A percentile compares a stretch with the other conserved stretches of the same genome.
These are phyloP conservation scores for Apoderus coryli DNA, from an alignment of 2,888 invertebrate genomes.

Conservation along the genomic window DNA sequence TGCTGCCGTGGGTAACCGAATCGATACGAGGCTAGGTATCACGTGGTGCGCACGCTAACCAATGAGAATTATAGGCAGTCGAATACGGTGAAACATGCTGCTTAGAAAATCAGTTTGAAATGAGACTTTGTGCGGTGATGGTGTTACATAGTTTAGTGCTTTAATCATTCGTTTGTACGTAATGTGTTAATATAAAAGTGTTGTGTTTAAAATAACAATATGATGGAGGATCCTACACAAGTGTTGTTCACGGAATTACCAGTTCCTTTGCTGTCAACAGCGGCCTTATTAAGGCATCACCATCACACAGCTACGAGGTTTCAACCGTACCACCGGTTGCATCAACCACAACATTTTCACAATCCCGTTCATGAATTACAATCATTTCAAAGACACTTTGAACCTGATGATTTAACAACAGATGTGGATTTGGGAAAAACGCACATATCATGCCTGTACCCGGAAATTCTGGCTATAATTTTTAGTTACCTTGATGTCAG, in stretches of 20 bases:
- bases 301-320: constrained; percentile 35
- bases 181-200: no score
- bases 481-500: constrained; percentile 78
- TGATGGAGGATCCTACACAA: constrained; percentile 41
- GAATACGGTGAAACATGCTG: constrained; percentile 28
- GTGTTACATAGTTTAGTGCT: constrained; percentile 24
- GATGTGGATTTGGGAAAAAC: constrained; percentile 36
- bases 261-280: constrained; percentile 37
- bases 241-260: constrained; percentile 44
- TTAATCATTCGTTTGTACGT: no score
- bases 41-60: constrained; percentile 39
- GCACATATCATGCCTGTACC: constrained; percentile 79
- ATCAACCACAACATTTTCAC: constrained; percentile 44
- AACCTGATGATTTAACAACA: constrained; percentile 18
- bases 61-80: constrained; percentile 25
- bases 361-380: constrained; percentile 31
- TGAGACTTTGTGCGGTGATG: constrained; percentile 27
- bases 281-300: constrained; percentile 36
- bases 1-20: constrained; percentile 68
- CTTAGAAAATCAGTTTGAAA: constrained; percentile 28
- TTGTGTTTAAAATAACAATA: constrained; percentile 22
- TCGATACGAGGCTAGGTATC: constrained; percentile 52
- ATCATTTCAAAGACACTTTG: constrained; percentile 19
- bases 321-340: constrained; percentile 50
- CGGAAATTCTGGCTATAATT: constrained; percentile 83